Percentiles rank a stretch among this genome's conserved stretches.
These are phyloP conservation scores for Hyphantria cunea DNA, from an alignment of 1,140 invertebrate genomes.

Conservation along the genomic window DNA sequence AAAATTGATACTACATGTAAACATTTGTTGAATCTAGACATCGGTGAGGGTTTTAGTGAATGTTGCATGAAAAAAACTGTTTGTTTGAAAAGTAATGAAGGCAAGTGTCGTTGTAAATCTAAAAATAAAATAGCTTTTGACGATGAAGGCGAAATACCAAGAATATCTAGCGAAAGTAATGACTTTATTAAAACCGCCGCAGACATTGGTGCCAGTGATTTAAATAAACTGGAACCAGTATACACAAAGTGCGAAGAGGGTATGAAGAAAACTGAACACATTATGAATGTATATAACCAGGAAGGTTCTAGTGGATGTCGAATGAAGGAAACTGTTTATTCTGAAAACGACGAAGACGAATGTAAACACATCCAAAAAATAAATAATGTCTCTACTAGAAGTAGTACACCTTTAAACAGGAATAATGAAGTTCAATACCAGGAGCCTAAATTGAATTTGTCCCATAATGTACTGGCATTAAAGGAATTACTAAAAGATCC, in stretches of 20 bases:
- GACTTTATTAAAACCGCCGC: too few species aligned
- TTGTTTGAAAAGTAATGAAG: too few species aligned
- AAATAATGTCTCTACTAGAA: conserved; percentile 26
- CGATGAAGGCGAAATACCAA: too few species aligned
- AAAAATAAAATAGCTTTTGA: too few species aligned
- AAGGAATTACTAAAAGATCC: conserved; percentile 48
- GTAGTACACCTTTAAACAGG: conserved; percentile 7
- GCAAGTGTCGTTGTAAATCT: too few species aligned
- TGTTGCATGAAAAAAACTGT: too few species aligned
- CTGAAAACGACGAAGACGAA: conserved; percentile 28
- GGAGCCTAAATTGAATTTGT: conserved; percentile 36
- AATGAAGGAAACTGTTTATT: conserved; percentile 14
- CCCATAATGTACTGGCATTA: conserved; percentile 51
- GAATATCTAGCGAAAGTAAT: too few species aligned
- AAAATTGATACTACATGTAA: too few species aligned
- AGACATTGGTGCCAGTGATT: conserved; percentile 52
- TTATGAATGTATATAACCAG: conserved; percentile 44
- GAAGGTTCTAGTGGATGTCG: neutral
- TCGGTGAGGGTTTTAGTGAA: too few species aligned
- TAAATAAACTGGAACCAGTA: conserved; percentile 53
- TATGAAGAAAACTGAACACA: conserved; percentile 66
- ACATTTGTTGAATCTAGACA: too few species aligned
- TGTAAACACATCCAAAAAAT: conserved; percentile 50
- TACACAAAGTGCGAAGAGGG: conserved; percentile 62
- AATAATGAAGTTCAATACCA: conserved; percentile 51